Conservation (phyloP, 2,797 vertebrate genomes). For the Sebastes variabilis region DNA sequence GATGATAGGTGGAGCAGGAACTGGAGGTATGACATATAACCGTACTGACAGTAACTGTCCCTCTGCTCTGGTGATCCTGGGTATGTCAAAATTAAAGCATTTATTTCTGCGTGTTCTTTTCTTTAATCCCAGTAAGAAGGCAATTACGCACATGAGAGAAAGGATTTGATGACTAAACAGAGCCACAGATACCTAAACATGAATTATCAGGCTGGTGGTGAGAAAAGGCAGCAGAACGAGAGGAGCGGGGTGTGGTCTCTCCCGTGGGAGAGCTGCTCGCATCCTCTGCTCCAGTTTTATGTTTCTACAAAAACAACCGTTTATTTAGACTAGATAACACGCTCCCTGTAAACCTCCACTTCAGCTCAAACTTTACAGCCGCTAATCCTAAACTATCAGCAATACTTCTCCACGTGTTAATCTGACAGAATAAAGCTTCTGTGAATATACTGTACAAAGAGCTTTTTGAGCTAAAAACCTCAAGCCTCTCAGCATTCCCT, state of each 20-base stretch:
- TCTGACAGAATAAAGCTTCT: constrained; percentile 7
- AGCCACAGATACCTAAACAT: constrained; percentile 15
- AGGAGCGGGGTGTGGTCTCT: constrained; percentile 1
- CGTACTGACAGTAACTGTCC: not conserved
- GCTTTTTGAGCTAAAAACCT: not conserved
- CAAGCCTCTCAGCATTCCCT: constrained; percentile 8
- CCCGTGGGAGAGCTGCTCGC: not conserved
- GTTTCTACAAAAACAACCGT: constrained; percentile 45
- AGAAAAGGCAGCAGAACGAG: constrained; percentile 11
- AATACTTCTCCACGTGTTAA: not conserved
- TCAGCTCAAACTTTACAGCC: constrained; percentile 4
- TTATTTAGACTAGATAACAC: not conserved
- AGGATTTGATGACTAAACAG: constrained; percentile 40
- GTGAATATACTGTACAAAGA: not conserved
- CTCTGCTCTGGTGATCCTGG: not conserved
- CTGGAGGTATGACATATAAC: not conserved
- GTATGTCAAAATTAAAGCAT: not conserved
- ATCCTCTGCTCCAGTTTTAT: constrained; percentile 10
- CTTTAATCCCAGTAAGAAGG: not conserved
- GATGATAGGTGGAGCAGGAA: not conserved
- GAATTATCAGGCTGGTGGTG: constrained; percentile 16
- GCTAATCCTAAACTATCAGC: not conserved
- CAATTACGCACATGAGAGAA: constrained; percentile 4
- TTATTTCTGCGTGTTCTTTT: constrained; percentile 12
- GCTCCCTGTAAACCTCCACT: not conserved